Evolutionary conservation across 2,797 vertebrate genomes (phyloP).

Genomic region (Anguilla megastoma): DNA sequence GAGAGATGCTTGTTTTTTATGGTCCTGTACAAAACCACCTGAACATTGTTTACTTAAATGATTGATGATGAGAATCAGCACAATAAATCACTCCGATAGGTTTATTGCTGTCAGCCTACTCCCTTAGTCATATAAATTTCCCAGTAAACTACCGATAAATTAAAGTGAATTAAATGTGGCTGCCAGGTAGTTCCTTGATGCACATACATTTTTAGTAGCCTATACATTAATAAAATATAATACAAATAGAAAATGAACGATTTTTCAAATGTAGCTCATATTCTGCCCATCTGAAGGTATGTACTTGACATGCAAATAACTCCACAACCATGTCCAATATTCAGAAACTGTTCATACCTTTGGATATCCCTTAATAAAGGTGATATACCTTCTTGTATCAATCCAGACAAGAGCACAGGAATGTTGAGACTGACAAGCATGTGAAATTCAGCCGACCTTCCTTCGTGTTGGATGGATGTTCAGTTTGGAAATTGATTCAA

Average conservation of each 20-base stretch:
- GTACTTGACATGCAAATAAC: background rate
- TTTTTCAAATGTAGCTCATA: background rate
- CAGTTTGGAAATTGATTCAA: background rate
- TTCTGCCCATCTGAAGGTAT: background rate
- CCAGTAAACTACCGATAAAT: background rate
- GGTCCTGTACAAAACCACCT: background rate
- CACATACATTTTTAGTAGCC: background rate
- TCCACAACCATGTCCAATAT: background rate
- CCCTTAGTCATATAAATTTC: conserved; percentile 13
- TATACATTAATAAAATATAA: background rate
- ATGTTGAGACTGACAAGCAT: too few species aligned
- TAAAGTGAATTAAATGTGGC: background rate
- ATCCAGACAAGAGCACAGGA: background rate
- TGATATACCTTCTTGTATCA: background rate
- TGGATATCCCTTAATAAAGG: background rate
- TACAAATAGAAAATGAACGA: background rate
- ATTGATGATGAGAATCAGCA: background rate
- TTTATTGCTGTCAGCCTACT: background rate
- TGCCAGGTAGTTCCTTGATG: background rate
- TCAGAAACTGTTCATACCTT: background rate
- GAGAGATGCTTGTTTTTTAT: background rate
- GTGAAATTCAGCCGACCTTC: background rate
- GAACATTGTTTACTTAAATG: background rate
- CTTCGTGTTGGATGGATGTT: background rate
- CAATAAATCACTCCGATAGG: conserved; percentile 5